A percentile compares a stretch with the other conserved stretches of the same genome.
phyloP scores from a whole-genome alignment of 1,140 invertebrate genomes.

The Lepidostoma basale region DNA sequence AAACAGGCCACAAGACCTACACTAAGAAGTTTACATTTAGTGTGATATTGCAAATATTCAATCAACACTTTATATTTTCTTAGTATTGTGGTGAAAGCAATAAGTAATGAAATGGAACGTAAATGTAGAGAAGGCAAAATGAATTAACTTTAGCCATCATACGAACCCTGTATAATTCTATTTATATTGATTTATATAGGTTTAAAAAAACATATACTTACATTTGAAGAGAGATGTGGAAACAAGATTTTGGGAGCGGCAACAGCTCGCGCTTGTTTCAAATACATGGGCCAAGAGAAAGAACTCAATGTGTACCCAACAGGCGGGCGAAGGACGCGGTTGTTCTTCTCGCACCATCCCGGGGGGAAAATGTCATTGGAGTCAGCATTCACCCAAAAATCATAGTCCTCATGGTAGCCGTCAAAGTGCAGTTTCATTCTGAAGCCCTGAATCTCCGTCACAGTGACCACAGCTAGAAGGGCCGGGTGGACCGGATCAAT shows the following conservation, averaged over 20 bases:
- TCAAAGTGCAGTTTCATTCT: conserved; percentile 90
- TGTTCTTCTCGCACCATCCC: conserved; percentile 90
- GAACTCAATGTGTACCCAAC: conserved; percentile 65
- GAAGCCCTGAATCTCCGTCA: conserved; percentile 83
- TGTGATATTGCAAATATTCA: too few species aligned
- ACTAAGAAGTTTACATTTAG: too few species aligned
- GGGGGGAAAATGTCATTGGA: conserved; percentile 89
- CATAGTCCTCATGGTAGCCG: conserved; percentile 86
- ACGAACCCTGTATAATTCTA: too few species aligned
- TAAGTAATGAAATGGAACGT: too few species aligned
- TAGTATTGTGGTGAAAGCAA: too few species aligned
- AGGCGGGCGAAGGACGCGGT: conserved; percentile 76
- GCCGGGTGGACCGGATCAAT: conserved; percentile 92
- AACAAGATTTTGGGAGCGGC: conserved; percentile 83
- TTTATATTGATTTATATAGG: too few species aligned
- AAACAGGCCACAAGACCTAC: too few species aligned
- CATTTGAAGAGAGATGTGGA: conserved; percentile 57
- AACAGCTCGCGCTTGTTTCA: conserved; percentile 76
- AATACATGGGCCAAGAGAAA: conserved; percentile 87
- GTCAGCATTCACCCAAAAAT: conserved; percentile 94
- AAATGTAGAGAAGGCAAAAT: too few species aligned
- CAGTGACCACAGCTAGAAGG: conserved; percentile 85
- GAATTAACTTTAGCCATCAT: too few species aligned
- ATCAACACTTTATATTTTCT: too few species aligned
- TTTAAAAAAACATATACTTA: conserved; percentile 47